Percentiles rank a stretch among this genome's conserved stretches.
phyloP scores from a whole-genome alignment of 1,140 invertebrate species.

The Bombus fervidus region DNA sequence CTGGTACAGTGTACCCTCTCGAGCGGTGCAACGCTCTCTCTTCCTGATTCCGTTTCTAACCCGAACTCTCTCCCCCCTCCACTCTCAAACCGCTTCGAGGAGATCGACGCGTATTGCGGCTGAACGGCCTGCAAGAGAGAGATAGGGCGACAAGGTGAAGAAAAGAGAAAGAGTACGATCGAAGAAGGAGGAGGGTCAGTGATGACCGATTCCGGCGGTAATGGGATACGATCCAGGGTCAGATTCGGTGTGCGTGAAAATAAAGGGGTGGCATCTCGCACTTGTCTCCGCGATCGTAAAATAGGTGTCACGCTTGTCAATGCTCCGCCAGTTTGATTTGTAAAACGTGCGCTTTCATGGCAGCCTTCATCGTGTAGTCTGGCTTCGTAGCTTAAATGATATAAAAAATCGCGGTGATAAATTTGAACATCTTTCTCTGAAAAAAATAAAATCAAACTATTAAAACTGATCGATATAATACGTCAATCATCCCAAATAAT shows the following conservation, averaged over 20 bases:
- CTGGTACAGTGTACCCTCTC: constrained; percentile 82
- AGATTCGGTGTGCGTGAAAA: constrained; percentile 57
- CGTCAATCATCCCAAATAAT: too few relatives aligned
- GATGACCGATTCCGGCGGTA: constrained; percentile 70
- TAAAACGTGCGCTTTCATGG: background rate
- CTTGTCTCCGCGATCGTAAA: constrained; percentile 26
- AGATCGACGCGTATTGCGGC: constrained; percentile 45
- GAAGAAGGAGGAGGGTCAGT: constrained; percentile 63
- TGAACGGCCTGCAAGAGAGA: background rate
- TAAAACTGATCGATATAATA: too few relatives aligned
- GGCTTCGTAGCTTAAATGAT: background rate
- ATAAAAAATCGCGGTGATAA: background rate
- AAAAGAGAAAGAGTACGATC: constrained; percentile 5
- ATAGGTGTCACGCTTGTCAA: constrained; percentile 34
- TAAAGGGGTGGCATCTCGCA: constrained; percentile 35
- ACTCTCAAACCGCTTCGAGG: background rate
- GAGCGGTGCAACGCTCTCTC: constrained; percentile 79
- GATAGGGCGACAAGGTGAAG: background rate
- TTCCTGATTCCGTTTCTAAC: constrained; percentile 78
- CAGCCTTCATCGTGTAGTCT: background rate
- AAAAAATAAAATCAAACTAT: too few relatives aligned
- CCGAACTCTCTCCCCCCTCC: constrained; percentile 9
- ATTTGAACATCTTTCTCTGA: too few relatives aligned
- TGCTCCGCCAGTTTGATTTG: background rate
- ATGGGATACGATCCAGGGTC: constrained; percentile 68